These are phyloP conservation scores for Pseudoips prasinana DNA, from an alignment of 2,888 invertebrate species.

Conservation along the genomic window DNA sequence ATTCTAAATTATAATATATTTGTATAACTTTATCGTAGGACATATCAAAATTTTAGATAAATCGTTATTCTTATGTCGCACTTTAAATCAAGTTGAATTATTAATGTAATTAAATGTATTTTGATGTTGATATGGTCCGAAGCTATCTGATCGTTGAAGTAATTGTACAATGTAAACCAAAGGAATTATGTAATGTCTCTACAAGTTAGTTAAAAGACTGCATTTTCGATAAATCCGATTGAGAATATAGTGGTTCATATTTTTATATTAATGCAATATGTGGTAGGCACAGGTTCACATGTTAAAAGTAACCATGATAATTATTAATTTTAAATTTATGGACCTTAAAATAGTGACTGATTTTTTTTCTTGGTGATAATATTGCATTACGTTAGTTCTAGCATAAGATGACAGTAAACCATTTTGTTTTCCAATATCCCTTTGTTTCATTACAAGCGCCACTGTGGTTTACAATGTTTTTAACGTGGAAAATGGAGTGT, in stretches of 20 bases:
- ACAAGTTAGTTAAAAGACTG: conserved; percentile 42
- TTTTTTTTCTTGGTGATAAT: no score
- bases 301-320: conserved; percentile 27
- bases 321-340: no score
- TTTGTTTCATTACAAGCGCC: conserved; percentile 25
- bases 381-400: conserved; percentile 30
- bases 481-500: conserved; percentile 62
- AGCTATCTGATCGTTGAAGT: conserved; percentile 29
- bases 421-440: conserved; percentile 21
- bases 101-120: conserved; percentile 42
- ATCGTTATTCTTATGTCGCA: conserved; percentile 36
- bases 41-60: conserved; percentile 35
- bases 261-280: conserved; percentile 39
- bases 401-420: conserved; percentile 30
- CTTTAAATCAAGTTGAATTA: conserved; percentile 34
- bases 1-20: conserved; percentile 28
- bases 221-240: conserved; percentile 39
- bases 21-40: conserved; percentile 26
- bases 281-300: conserved; percentile 26
- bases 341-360: no score
- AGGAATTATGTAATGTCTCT: conserved; percentile 35
- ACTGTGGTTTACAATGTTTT: conserved; percentile 31
- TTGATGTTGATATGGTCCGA: conserved; percentile 48
- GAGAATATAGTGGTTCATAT: conserved; percentile 39
- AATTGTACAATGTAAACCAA: conserved; percentile 33